These are phyloP conservation scores for Choristoneura rosaceana DNA, from an alignment of 2,888 invertebrate species.

Conservation along the genomic window DNA sequence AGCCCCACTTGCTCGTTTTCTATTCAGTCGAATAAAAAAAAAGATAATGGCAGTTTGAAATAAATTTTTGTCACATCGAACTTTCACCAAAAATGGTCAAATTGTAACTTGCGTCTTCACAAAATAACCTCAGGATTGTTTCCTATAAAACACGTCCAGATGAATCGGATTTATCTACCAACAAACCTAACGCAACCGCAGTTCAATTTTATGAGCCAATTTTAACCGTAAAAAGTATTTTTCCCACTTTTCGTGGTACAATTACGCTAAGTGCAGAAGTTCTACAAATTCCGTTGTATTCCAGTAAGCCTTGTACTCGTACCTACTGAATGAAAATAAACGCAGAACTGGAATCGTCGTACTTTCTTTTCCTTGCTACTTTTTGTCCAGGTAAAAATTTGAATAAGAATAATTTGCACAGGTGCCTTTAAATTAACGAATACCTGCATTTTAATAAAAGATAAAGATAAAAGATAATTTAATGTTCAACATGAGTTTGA, in stretches of 20 bases:
- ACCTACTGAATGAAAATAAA: slow-evolving; percentile 37
- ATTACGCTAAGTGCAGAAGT: slow-evolving; percentile 72
- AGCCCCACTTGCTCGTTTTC: too few species aligned
- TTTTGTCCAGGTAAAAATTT: slow-evolving; percentile 28
- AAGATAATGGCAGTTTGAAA: too few species aligned
- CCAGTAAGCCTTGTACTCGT: slow-evolving; percentile 39
- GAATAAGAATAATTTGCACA: too few species aligned
- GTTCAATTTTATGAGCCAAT: slow-evolving; percentile 57
- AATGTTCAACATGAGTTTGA: too few species aligned
- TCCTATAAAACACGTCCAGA: slow-evolving; percentile 11
- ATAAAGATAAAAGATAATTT: too few species aligned
- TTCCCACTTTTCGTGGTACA: slow-evolving; percentile 49
- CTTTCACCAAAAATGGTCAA: too few species aligned
- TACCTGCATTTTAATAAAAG: too few species aligned
- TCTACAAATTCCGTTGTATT: slow-evolving; percentile 51
- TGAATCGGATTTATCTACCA: slow-evolving; percentile 24
- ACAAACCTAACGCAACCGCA: slow-evolving; percentile 43
- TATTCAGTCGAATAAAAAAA: too few species aligned
- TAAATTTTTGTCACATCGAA: too few species aligned
- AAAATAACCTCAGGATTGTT: neutral
- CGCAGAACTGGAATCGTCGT: slow-evolving; percentile 30
- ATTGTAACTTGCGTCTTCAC: neutral
- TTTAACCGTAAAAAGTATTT: slow-evolving; percentile 50
- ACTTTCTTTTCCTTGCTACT: slow-evolving; percentile 24
- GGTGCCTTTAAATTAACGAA: neutral